phyloP scores from a whole-genome alignment of 2,113 vertebrate genomes.

The Dendrocopos noguchii region DNA sequence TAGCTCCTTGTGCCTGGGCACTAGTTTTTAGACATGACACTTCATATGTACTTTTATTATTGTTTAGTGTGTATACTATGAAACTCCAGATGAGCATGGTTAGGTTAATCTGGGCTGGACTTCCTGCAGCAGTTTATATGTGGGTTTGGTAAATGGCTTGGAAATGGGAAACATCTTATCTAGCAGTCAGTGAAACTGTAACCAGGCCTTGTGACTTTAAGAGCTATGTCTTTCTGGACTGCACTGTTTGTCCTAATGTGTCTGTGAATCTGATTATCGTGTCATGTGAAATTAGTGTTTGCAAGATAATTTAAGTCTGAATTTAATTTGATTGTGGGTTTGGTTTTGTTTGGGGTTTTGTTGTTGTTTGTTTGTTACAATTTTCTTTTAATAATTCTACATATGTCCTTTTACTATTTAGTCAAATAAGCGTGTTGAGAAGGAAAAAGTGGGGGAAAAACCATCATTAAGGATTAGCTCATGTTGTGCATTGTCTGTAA shows the following conservation, averaged over 20 bases:
- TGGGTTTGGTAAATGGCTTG: background rate
- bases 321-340: background rate
- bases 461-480: conserved; percentile 17
- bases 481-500: conserved; percentile 46
- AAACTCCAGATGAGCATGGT: fast-evolving
- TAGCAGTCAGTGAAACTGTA: background rate
- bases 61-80: background rate
- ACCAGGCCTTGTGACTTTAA: background rate
- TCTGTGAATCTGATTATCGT: background rate
- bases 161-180: background rate
- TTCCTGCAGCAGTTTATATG: background rate
- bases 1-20: background rate
- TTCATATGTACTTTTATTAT: background rate
- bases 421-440: background rate
- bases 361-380: no score
- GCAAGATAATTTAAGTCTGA: background rate
- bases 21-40: background rate
- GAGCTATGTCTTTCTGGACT: background rate
- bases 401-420: background rate
- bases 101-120: background rate
- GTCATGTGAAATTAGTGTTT: background rate
- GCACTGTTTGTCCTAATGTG: background rate
- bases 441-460: background rate
- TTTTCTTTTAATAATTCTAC: background rate
- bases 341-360: no score